These are phyloP conservation scores for Catharus fuscescens DNA, from an alignment of 2,113 vertebrate genomes.

Conservation along the genomic window DNA sequence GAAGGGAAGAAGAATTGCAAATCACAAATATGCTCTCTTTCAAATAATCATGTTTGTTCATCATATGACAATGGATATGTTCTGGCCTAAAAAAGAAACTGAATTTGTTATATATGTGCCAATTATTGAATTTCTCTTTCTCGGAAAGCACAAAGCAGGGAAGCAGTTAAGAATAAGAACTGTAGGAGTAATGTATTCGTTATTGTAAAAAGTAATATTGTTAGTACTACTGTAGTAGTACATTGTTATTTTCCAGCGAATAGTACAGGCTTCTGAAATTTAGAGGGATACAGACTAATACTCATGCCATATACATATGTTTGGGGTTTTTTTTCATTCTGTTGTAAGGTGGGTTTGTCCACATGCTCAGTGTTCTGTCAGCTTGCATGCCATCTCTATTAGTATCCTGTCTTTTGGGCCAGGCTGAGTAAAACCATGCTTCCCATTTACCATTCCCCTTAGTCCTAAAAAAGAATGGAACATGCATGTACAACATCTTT, in stretches of 20 bases:
- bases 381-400: neutral
- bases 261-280: neutral
- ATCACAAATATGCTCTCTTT: neutral
- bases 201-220: neutral
- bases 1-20: neutral
- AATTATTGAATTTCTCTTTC: neutral
- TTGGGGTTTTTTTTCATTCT: neutral
- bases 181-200: neutral
- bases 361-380: neutral
- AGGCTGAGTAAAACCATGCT: neutral
- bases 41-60: neutral
- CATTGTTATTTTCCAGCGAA: neutral
- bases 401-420: neutral
- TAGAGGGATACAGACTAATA: neutral
- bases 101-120: neutral
- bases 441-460: neutral
- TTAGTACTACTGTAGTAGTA: neutral
- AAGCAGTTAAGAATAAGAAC: neutral
- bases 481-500: accelerated
- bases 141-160: neutral
- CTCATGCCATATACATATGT: neutral
- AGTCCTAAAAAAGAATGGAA: neutral
- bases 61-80: neutral
- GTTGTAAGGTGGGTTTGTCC: neutral
- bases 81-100: neutral